phyloP scores from a whole-genome alignment of 2,113 vertebrate genomes.

The Diphyllodes magnificus region DNA sequence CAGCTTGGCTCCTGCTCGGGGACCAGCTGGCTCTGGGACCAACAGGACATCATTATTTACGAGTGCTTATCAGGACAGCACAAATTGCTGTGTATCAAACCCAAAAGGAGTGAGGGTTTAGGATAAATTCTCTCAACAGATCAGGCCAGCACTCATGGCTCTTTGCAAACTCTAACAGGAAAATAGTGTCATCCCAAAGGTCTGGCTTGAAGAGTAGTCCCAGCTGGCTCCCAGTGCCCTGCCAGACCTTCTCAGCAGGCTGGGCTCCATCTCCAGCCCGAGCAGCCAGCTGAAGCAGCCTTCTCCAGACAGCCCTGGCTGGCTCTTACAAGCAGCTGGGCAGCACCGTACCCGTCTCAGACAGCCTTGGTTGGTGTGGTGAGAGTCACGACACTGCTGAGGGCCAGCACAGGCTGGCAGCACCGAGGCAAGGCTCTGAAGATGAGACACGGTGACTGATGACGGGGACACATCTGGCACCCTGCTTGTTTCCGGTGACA shows the following conservation, averaged over 20 bases:
- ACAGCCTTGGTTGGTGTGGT: rapidly evolving
- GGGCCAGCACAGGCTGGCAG: not conserved
- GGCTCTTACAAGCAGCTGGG: not conserved
- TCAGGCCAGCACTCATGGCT: not conserved
- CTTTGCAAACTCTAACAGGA: not conserved
- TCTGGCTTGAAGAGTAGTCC: not conserved
- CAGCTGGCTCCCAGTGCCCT: not conserved
- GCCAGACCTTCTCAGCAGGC: not conserved
- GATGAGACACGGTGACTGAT: rapidly evolving
- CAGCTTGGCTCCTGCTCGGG: not conserved
- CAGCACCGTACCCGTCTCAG: rapidly evolving
- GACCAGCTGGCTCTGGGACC: not conserved
- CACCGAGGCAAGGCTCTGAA: rapidly evolving
- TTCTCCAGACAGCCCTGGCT: rapidly evolving
- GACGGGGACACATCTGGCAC: rapidly evolving
- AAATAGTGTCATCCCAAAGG: not conserved
- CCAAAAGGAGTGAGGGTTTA: not conserved
- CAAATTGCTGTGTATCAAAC: not conserved
- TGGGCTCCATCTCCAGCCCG: not conserved
- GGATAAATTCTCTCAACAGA: not conserved
- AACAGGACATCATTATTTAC: not conserved
- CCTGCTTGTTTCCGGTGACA: not conserved
- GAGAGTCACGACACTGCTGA: rapidly evolving
- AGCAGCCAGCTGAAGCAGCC: not conserved
- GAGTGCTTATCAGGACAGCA: not conserved